Evolutionary conservation across 2,888 invertebrate genomes (phyloP).

Genomic region (Drosophila percnosoma): DNA sequence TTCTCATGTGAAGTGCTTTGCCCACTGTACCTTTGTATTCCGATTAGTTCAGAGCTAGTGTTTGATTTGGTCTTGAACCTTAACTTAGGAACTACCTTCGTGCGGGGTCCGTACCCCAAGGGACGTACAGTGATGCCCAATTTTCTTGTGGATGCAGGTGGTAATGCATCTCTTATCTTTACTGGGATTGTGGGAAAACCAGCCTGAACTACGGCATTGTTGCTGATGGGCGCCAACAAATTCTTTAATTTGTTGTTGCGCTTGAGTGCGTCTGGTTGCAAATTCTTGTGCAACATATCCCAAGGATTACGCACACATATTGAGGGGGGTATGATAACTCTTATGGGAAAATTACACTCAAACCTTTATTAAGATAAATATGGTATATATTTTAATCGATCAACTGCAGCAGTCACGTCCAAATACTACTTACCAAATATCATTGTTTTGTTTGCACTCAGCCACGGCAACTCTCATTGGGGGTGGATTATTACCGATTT

Average conservation of each 20-base stretch:
- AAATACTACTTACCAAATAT: conserved; percentile 53
- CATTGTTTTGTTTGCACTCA: not conserved
- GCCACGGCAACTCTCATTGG: not conserved
- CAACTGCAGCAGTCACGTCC: not conserved
- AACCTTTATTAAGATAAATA: conserved; percentile 36
- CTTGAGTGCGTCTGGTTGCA: not conserved
- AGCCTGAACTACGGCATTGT: conserved; percentile 5
- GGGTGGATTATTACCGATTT: not conserved
- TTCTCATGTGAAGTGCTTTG: not conserved
- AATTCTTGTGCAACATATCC: conserved; percentile 4
- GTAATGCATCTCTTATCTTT: not conserved
- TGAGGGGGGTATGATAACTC: conserved; percentile 44
- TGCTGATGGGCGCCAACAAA: not conserved
- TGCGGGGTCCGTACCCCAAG: not conserved
- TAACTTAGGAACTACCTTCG: not conserved
- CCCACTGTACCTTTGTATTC: not conserved
- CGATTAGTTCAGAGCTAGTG: not conserved
- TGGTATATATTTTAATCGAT: not conserved
- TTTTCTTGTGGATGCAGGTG: not conserved
- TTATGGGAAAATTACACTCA: conserved; percentile 64
- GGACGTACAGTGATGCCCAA: conserved; percentile 32
- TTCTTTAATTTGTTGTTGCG: not conserved
- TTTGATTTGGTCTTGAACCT: not conserved
- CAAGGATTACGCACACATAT: conserved; percentile 24
- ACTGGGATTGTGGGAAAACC: not conserved